Base-by-base conservation (phyloP, 2,888 invertebrate genomes). In the Lepidocyrtoides sp. region DNA sequence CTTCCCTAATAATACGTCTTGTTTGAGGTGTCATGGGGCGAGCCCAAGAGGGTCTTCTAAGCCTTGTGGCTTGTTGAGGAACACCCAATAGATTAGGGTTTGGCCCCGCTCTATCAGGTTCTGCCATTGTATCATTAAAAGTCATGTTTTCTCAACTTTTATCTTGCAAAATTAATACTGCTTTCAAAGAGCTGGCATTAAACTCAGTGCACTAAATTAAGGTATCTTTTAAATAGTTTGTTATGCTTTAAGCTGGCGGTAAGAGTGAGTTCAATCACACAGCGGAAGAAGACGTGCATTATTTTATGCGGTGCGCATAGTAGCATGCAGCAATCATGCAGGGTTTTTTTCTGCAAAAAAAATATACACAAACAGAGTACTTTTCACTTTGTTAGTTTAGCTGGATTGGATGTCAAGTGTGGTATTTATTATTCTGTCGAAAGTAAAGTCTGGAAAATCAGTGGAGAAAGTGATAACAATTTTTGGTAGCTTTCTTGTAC, bases 81-180 rank as follows among this genome's bases (percentile, higher is more conserved):
- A 82, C 66, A 7, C 57, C 82, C 41, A 89, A 81, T 29, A 69
- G 57, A 72, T 72, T 69, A 14, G 72, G 54, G 36, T 44, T 36
- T n/a, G 79, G 29, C 29, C 17, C 87, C 7, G 66, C 32, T 29
- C 72, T 57, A 36, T 81, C 82, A 7, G 82, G 57, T 36, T 89
- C 89, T 72, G 82, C 54, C 41, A 82, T 89, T 5, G 32, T 63
- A 79, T 89, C 89, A 88, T 88, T 88, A 89, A 82, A 89, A 81
- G 89, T 89, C 89, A 89, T 89, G 36, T 51, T 88, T 77, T 23
- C 75, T 75, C 60, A 87, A 86, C 51, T 44, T 77, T 54, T 8
- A n/a, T 32, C 12, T 54, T 81, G n/a, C 0, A 2, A 79, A 48
- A 14, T 60, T 7, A 5, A 60, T 44, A 26, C 26, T 5, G 17